phyloP scores from a whole-genome alignment of 2,888 invertebrate genomes.

The Camptogramma bilineatum region DNA sequence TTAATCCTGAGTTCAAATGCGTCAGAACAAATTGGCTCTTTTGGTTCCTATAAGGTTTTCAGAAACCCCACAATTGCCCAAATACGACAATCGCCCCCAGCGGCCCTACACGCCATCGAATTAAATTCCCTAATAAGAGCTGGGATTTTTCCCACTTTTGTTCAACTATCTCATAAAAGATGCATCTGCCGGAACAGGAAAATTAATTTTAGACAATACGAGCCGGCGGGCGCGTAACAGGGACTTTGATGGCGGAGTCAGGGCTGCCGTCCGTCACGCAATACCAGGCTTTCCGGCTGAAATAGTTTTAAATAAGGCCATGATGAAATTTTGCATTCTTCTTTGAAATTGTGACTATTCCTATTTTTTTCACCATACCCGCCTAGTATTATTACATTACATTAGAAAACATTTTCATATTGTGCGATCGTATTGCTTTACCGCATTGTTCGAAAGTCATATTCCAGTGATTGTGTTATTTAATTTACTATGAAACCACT shows the following conservation, averaged over 20 bases:
- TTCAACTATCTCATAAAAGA: conserved; percentile 79
- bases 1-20: neutral
- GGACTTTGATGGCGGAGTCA: conserved; percentile 32
- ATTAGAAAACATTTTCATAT: too few relatives aligned
- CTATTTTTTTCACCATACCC: too few relatives aligned
- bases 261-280: conserved; percentile 15
- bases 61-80: conserved; percentile 29
- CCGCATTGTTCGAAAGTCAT: too few relatives aligned
- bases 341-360: too few relatives aligned
- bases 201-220: conserved; percentile 80
- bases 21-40: neutral
- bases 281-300: neutral
- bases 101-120: conserved; percentile 25
- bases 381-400: too few relatives aligned
- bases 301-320: neutral
- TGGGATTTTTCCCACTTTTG: conserved; percentile 62
- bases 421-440: too few relatives aligned
- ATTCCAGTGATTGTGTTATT: too few relatives aligned
- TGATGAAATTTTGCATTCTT: neutral
- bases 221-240: conserved; percentile 54
- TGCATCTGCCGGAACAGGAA: conserved; percentile 76
- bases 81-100: conserved; percentile 22
- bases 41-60: neutral
- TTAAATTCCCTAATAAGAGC: conserved; percentile 40
- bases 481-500: too few relatives aligned